A percentile compares a stretch with the other conserved stretches of the same genome.
Evolutionary conservation across 2,113 vertebrate species (phyloP).

Genomic region (Nasalis larvatus): DNA sequence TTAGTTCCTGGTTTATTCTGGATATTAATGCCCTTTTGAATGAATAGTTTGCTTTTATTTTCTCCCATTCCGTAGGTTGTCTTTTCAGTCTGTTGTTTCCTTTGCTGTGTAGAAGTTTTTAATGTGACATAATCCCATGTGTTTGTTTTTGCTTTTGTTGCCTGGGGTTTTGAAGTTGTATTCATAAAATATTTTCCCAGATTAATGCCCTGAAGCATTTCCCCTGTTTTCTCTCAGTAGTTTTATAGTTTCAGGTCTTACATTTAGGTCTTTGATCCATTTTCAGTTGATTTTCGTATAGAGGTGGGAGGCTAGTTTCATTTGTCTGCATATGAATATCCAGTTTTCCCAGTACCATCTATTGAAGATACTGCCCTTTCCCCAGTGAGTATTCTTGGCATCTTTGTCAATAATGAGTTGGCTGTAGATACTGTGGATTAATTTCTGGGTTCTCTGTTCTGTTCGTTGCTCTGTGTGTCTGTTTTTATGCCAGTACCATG

Average conservation of each 20-base stretch:
- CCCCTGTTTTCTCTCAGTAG: background rate
- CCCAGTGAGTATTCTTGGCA: background rate
- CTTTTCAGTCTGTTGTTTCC: too few species aligned
- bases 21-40: too few species aligned
- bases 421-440: background rate
- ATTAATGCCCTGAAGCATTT: too few species aligned
- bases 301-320: background rate
- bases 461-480: background rate
- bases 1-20: too few species aligned
- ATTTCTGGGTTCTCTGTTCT: background rate
- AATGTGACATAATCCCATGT: too few species aligned
- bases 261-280: background rate
- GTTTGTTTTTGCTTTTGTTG: too few species aligned
- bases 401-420: background rate
- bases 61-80: too few species aligned
- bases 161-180: too few species aligned
- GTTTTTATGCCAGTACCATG: background rate
- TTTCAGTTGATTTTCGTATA: background rate
- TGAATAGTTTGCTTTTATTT: too few species aligned
- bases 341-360: background rate
- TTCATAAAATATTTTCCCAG: too few species aligned
- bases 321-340: background rate
- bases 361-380: background rate
- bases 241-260: background rate
- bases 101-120: too few species aligned